These are phyloP conservation scores for Dryomyza anilis DNA, from an alignment of 2,888 invertebrate species.

Conservation along the genomic window DNA sequence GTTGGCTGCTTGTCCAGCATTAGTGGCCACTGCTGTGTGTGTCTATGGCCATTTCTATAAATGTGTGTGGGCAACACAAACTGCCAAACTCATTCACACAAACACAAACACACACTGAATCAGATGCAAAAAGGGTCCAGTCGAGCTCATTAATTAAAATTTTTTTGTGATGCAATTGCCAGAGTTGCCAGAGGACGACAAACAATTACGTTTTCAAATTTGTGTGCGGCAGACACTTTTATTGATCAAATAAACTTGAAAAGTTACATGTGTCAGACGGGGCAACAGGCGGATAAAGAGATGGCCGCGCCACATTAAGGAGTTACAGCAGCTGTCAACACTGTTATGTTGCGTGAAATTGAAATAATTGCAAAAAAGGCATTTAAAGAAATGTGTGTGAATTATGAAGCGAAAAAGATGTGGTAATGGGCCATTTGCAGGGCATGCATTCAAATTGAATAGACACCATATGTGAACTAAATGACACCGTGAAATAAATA, in stretches of 20 bases:
- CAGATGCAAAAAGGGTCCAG: no score
- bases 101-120: no score
- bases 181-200: neutral
- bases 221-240: conserved; percentile 38
- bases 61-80: no score
- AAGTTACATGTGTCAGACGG: conserved; percentile 23
- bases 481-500: no score
- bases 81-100: no score
- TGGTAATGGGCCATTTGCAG: no score
- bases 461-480: no score
- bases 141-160: conserved; percentile 24
- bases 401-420: neutral
- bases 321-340: neutral
- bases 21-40: neutral
- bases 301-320: conserved; percentile 16
- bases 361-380: neutral
- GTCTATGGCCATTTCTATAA: neutral
- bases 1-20: neutral
- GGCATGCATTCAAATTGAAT: no score
- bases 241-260: conserved; percentile 42
- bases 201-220: conserved; percentile 21
- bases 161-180: conserved; percentile 4
- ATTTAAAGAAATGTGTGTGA: conserved; percentile 19
- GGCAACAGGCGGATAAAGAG: neutral
- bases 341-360: neutral